Evolutionary conservation across 2,888 invertebrate species (phyloP), one percentile per base, ranked within the genome.

Genomic region (Drosophila quinaria): DNA sequence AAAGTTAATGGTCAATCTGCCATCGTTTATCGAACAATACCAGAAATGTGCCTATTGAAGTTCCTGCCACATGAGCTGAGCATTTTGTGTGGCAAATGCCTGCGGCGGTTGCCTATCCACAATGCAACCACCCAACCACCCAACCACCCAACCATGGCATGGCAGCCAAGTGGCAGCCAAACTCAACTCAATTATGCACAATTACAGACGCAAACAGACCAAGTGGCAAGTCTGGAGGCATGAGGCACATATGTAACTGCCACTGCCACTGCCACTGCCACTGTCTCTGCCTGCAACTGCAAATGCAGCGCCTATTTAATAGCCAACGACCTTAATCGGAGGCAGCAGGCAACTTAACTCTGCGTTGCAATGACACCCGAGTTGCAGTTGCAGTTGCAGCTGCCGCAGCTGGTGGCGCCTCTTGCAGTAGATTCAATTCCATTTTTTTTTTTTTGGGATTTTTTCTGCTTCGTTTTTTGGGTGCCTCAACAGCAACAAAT

Each of bases 151-250:
- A 22, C 22, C 25, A 25, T 39, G 31, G 31, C 39, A 59, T 41
- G 33, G 47, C 51, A 61, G 54, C 25, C 61, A 78, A 78, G 67
- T 74, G 73, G 67, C 74, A 67, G 52, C 59, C 65, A 74, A 73
- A 69, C 73, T 79, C 83, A 82, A 83, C 83, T 83, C 83, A 83
- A 83, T 88, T 83, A 83, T 88, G 89, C 87, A 80, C 83, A 83
- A 83, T 83, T 83, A 83, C 89, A 74, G 87, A 72, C 69, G 68
- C 87, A 86, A 88, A 80, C 83, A 88, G 64, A 74, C 69, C 68
- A 69, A 81, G 78, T 83, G 86, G 55, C 67, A 47, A 37, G 59
- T 59, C 9, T 51, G 52, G 25, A 55, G 61, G 46, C 13, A 37
- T 35, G 22, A 15, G 59, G 55, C 54, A 46, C 44, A 56, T 35